Base-by-base conservation (phyloP, 2,113 vertebrate genomes). In the Ibidorhyncha struthersii region DNA sequence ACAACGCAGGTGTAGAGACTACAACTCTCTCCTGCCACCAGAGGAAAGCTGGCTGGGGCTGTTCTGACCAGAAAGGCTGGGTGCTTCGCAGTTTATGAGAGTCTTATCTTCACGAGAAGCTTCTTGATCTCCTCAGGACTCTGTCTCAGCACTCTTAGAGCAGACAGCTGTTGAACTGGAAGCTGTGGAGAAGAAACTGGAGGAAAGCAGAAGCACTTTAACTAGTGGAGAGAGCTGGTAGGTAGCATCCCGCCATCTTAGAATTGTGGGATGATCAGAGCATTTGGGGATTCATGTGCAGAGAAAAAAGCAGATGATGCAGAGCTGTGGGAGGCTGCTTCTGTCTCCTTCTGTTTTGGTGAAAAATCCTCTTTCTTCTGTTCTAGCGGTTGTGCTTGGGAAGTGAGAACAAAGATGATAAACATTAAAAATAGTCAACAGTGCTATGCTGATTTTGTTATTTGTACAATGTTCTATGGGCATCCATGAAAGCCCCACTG, bases 191-290 rank as follows among this genome's bases (percentile, higher is more conserved):
- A 98, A 97, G 97, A 96, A 93, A 10, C 95, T 98, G 80, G 98
- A 98, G 65, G 94, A 95, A 71, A 96, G 97, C 84, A 97, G 96
- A 97, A 96, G 76, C 96, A 90, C 96, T 85, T 98, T 96, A 95
- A 86, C 82, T 4, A 95, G 98, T 56, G 97, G 93, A 87, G 98
- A 98, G 23, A 98, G 98, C 91, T 99, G 99, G 99, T 99, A 93
- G 94, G 98, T 96, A 43, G 40, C 18, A 19, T 20, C 16, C 45
- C 47, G 14, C n/a, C 6, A 2, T 55, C n/a, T 29, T 65, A 22
- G 19, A 7, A 2, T 17, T 50, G 34, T 18, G 50, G 56, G 41
- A 12, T 65, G 59, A 66, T 66, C 21, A 34, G 45, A 89, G 65
- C 47, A 19, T 78, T 74, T 92, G 43, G 18, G 21, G 38, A 58